These are phyloP conservation scores for Pandion haliaetus DNA, from an alignment of 2,113 vertebrate species.

Conservation along the genomic window DNA sequence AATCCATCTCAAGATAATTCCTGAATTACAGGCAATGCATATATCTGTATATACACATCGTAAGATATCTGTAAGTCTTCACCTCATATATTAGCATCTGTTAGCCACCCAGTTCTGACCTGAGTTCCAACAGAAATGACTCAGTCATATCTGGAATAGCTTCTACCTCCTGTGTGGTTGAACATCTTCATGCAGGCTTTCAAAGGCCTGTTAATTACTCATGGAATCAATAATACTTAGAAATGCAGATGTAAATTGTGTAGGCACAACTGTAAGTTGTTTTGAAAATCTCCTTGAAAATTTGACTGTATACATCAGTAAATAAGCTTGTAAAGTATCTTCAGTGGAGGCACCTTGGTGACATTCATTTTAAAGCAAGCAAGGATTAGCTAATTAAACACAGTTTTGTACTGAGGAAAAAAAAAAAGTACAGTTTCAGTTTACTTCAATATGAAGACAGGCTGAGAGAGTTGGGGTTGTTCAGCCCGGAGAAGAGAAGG, in stretches of 20 bases:
- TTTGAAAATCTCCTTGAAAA: background rate
- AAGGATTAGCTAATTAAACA: conserved; percentile 19
- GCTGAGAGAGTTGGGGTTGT: too few relatives aligned
- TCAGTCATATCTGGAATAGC: background rate
- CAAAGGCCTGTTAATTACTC: background rate
- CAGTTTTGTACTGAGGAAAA: conserved; percentile 37
- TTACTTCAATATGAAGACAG: background rate
- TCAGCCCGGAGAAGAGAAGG: too few relatives aligned
- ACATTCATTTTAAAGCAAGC: conserved; percentile 12
- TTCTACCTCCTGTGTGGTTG: background rate
- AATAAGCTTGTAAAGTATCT: conserved; percentile 33
- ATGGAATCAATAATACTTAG: background rate
- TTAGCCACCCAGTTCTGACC: background rate
- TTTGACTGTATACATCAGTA: background rate
- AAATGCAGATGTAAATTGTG: background rate
- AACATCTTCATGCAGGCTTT: background rate
- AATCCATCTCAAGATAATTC: background rate
- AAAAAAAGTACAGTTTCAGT: background rate
- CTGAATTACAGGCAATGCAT: background rate
- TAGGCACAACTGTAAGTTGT: background rate
- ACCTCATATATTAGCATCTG: background rate
- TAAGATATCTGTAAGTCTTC: background rate
- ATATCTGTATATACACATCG: background rate
- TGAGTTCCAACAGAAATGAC: background rate
- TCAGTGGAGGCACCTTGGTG: conserved; percentile 29